These are phyloP conservation scores for Plectropomus leopardus DNA, from an alignment of 2,113 vertebrate species.

Conservation along the genomic window DNA sequence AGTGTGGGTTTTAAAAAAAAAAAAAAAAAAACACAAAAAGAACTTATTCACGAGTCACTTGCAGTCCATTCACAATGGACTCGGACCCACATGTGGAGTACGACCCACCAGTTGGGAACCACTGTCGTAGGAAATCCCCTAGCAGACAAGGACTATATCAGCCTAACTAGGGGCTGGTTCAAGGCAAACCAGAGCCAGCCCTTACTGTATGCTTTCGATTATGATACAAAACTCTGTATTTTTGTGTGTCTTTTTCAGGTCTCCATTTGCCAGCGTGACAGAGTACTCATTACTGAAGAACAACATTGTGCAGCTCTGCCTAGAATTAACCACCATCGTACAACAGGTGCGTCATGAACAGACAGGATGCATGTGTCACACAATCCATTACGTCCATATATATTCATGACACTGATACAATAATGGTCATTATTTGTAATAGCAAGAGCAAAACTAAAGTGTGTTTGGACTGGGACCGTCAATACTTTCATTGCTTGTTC, in stretches of 20 bases:
- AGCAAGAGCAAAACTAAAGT: conserved; percentile 1
- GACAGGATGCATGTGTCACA: neutral
- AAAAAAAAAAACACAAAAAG: no score
- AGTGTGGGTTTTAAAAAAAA: no score
- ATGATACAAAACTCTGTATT: no score
- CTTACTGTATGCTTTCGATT: no score
- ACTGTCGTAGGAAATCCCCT: no score
- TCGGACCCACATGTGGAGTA: no score
- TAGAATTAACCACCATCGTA: conserved; percentile 94
- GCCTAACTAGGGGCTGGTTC: no score
- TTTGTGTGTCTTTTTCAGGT: conserved; percentile 84
- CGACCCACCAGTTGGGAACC: no score
- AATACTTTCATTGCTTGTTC: neutral
- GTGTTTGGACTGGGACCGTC: neutral
- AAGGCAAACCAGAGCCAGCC: no score
- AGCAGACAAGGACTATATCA: no score
- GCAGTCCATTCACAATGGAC: no score
- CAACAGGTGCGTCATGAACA: conserved; percentile 87
- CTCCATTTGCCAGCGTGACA: conserved; percentile 94
- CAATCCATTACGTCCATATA: neutral
- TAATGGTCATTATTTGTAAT: conserved; percentile 34
- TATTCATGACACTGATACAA: neutral
- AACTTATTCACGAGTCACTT: no score
- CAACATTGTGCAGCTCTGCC: conserved; percentile 95
- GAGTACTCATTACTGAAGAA: conserved; percentile 96